phyloP scores from a whole-genome alignment of 35 echinoderm and acorn worm species.

The Ptychodera flava region DNA sequence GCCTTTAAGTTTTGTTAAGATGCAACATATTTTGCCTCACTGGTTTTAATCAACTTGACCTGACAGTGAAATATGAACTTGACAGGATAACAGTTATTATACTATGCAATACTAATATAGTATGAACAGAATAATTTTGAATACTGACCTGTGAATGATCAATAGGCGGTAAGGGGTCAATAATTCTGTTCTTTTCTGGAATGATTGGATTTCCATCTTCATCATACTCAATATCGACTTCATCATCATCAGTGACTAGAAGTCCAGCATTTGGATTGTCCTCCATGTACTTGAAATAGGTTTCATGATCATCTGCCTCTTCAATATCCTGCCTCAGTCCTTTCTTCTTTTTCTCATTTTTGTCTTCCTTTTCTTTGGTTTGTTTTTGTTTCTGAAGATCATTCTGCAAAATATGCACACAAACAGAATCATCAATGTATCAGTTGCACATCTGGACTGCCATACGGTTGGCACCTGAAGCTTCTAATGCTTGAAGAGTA shows the following conservation, averaged over 20 bases:
- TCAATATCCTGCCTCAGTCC: slow-evolving; percentile 86
- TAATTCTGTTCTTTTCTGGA: slow-evolving; percentile 77
- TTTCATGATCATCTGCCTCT: slow-evolving; percentile 95
- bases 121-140: too few species aligned
- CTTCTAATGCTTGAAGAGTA: not conserved
- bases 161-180: slow-evolving; percentile 83
- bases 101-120: too few species aligned
- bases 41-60: too few species aligned
- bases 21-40: too few species aligned
- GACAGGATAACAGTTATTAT: too few species aligned
- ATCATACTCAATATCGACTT: slow-evolving; percentile 86
- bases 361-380: slow-evolving; percentile 12
- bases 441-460: not conserved
- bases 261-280: slow-evolving; percentile 88
- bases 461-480: not conserved
- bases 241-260: slow-evolving; percentile 61
- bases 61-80: too few species aligned
- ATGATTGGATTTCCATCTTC: slow-evolving; percentile 95
- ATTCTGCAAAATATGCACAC: not conserved
- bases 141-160: slow-evolving; percentile 83
- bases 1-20: too few species aligned
- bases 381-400: slow-evolving; percentile 17
- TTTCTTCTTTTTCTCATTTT: slow-evolving; percentile 67
- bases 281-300: slow-evolving; percentile 97
- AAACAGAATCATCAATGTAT: not conserved